Conservation (phyloP, 1,140 invertebrate genomes). For the Achatina immaculata region DNA sequence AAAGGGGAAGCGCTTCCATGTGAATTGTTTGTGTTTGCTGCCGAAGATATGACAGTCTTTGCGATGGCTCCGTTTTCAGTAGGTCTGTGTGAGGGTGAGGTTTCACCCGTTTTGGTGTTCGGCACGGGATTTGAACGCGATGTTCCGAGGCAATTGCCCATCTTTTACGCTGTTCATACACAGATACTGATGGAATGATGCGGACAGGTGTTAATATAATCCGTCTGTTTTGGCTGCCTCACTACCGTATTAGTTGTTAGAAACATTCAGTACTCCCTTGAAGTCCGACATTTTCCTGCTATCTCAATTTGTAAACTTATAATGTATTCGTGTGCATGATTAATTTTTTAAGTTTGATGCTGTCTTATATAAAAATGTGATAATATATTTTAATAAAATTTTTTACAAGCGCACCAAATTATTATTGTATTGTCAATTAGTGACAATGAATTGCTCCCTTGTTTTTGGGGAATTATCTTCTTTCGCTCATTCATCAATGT, state of each 20-base stretch:
- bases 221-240: not conserved
- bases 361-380: too few species aligned
- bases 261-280: not conserved
- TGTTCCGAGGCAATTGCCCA: constrained; percentile 52
- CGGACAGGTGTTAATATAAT: not conserved
- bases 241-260: not conserved
- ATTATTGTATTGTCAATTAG: not conserved
- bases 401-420: not conserved
- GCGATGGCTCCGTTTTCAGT: constrained; percentile 35
- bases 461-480: constrained; percentile 1
- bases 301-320: not conserved
- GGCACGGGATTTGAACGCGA: constrained; percentile 36
- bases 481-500: not conserved
- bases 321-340: not conserved
- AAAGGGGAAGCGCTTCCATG: constrained; percentile 42
- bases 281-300: not conserved
- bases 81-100: constrained; percentile 39
- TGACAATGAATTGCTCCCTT: too few species aligned
- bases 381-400: not conserved
- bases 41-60: constrained; percentile 32
- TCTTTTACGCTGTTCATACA: constrained; percentile 20
- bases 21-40: constrained; percentile 35
- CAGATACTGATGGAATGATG: not conserved
- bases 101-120: constrained; percentile 30
- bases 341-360: not conserved